Evolutionary conservation across 2,113 vertebrate genomes (phyloP).

Genomic region (Megaleporinus macrocephalus): DNA sequence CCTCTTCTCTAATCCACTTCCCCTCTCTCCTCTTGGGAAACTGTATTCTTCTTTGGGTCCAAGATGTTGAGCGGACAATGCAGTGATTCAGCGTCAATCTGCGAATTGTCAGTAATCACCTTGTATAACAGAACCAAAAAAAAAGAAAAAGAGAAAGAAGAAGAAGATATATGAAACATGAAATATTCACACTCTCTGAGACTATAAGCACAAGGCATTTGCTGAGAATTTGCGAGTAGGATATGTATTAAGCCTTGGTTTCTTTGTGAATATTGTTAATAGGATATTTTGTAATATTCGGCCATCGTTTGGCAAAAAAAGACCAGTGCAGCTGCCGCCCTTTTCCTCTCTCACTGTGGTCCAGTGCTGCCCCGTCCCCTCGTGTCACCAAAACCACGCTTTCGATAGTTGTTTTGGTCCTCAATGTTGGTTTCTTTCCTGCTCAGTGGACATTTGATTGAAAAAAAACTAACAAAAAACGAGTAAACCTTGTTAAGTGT

Average conservation of each 20-base stretch:
- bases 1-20: constrained; percentile 51
- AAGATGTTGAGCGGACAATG: constrained; percentile 56
- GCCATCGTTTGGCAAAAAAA: constrained; percentile 79
- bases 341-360: constrained; percentile 65
- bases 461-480: too few relatives aligned
- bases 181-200: constrained; percentile 55
- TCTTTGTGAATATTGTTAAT: constrained; percentile 82
- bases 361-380: constrained; percentile 70
- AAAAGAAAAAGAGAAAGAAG: constrained; percentile 49
- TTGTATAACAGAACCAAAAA: constrained; percentile 58
- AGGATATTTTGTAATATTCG: constrained; percentile 85
- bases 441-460: constrained; percentile 72
- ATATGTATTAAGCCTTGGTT: constrained; percentile 70
- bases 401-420: constrained; percentile 75
- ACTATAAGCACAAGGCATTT: constrained; percentile 75
- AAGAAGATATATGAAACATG: constrained; percentile 20
- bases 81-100: constrained; percentile 59
- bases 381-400: constrained; percentile 73
- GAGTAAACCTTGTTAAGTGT: constrained; percentile 64
- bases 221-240: constrained; percentile 75
- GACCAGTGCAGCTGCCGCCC: constrained; percentile 73
- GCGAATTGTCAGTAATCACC: constrained; percentile 44
- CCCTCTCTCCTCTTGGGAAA: constrained; percentile 15
- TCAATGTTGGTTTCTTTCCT: constrained; percentile 66
- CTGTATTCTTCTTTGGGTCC: constrained; percentile 35